Percentiles rank a stretch among this genome's conserved stretches.
phyloP scores from a whole-genome alignment of 2,113 vertebrate species.

The Epinephelus moara region DNA sequence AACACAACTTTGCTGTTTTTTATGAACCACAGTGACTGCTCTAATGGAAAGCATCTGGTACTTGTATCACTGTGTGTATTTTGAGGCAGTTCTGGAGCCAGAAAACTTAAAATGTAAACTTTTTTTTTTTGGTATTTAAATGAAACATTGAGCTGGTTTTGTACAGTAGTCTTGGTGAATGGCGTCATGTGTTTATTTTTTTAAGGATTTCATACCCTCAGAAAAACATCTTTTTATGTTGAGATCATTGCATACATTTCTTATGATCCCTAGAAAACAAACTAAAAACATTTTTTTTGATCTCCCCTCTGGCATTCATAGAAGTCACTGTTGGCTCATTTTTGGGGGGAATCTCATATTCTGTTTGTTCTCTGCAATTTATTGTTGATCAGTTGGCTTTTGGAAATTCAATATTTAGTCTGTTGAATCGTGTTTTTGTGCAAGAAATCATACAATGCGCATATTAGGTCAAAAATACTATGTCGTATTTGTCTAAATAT shows the following conservation, averaged over 20 bases:
- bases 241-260: slow-evolving; percentile 9
- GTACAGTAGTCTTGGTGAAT: no score
- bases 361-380: neutral
- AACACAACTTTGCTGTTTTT: neutral
- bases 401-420: neutral
- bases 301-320: neutral
- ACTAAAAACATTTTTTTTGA: neutral
- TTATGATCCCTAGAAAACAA: neutral
- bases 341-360: neutral
- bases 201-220: neutral
- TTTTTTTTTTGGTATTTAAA: neutral
- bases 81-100: no score
- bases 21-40: neutral
- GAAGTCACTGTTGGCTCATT: neutral
- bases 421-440: neutral
- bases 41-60: neutral
- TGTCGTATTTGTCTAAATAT: neutral
- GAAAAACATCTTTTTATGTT: neutral
- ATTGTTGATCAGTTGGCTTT: neutral
- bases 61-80: neutral
- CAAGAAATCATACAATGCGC: neutral
- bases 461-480: neutral
- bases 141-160: neutral
- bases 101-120: neutral
- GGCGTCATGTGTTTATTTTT: neutral